Base-by-base conservation (phyloP, 1,140 invertebrate genomes). In the Aculops lycopersici region DNA sequence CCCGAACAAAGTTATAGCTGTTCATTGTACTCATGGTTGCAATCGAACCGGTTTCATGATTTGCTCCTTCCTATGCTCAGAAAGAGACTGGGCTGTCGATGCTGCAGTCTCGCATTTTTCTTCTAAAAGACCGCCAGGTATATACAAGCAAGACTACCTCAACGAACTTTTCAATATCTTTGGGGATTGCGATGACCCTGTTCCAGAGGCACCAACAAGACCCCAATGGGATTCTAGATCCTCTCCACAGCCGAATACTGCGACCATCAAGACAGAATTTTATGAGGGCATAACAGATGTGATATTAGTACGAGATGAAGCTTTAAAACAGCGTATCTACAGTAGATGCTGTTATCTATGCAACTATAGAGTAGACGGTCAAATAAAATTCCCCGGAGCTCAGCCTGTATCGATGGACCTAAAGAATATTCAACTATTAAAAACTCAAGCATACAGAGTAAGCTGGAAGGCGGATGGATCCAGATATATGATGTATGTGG, bases 391-490 rank as follows among this genome's bases (percentile, higher is more conserved):
- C 58, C 86, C 88, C 3, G 90, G 92, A 2, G 70, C 69, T 38
- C 92, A 98, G 52, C 90, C 92, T 0, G 81, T 98, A 0, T 94
- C 84, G 0, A 90, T 97, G 83, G 71, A 81, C 51, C 55, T 60
- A 2, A 52, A 67, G 1, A 98, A 98, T 58, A 63, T 97, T 13
- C 59, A 55, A 36, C 61, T 72, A 8, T 55, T 98, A 1, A 57
- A 64, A 36, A 51, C 71, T 45, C 79, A 79, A 52, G 73, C 72
- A 0, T 97, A 97, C 52, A 70, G 70, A 52, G 88, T 97, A 3
- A 95, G 84, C 1, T 97, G 90, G 90, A 98, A 98, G 56, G 92
- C 92, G 14, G 92, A 98, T 59, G 92, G 92, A 18, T 81, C 74
- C 14, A 70, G 84, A 68, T 97, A 94, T 54, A 75, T 98, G 72